Evolutionary conservation across 2,113 vertebrate genomes (phyloP).

Genomic region (Urocitellus parryii): DNA sequence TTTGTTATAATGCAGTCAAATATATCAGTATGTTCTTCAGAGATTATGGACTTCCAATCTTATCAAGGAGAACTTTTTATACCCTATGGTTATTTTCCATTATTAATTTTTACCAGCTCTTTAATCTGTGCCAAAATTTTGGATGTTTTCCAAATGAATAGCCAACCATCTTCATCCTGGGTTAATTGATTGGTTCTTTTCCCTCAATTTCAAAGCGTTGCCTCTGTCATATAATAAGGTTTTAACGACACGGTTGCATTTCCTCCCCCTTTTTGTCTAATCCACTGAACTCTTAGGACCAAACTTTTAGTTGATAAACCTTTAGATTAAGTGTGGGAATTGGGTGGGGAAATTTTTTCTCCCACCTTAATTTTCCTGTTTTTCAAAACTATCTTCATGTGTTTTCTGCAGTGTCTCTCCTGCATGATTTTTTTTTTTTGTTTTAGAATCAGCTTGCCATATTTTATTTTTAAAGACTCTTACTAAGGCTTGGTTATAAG

Average conservation of each 20-base stretch:
- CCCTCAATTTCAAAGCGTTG: neutral
- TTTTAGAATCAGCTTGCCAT: neutral
- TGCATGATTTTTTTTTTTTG: neutral
- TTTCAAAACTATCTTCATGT: neutral
- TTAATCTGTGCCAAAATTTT: neutral
- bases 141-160: slow-evolving; percentile 2
- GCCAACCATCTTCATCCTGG: neutral
- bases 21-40: neutral
- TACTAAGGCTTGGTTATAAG: neutral
- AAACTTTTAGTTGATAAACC: neutral
- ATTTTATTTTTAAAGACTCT: neutral
- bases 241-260: neutral
- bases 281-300: neutral
- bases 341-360: neutral
- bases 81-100: neutral
- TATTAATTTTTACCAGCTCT: neutral
- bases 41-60: neutral
- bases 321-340: neutral
- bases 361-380: neutral
- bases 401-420: neutral
- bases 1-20: neutral
- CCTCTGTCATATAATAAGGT: neutral
- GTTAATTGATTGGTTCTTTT: neutral
- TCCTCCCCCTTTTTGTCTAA: neutral
- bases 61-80: neutral